Percentiles rank a stretch among this genome's conserved stretches.
phyloP scores from a whole-genome alignment of 2,113 vertebrate species.

The Carassius auratus region DNA sequence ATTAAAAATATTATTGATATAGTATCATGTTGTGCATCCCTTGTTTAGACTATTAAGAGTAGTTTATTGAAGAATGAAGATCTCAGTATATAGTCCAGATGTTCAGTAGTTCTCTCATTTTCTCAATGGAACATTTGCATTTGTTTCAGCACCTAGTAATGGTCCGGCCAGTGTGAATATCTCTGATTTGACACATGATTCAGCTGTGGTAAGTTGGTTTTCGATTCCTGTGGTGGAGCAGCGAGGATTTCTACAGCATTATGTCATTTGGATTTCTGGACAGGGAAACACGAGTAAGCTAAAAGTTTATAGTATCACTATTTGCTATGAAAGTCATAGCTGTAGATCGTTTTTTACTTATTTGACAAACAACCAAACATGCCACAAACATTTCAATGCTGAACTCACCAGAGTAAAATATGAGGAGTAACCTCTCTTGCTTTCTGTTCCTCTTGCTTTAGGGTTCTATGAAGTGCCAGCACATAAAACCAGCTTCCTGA shows the following conservation, averaged over 20 bases:
- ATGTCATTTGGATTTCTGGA: constrained; percentile 64
- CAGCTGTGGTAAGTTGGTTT: constrained; percentile 66
- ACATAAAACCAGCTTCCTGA: constrained; percentile 41
- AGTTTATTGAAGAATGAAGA: background rate
- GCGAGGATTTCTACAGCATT: constrained; percentile 71
- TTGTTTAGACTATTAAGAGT: background rate
- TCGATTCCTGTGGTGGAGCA: constrained; percentile 61
- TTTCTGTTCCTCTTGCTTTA: constrained; percentile 21
- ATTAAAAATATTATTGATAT: background rate
- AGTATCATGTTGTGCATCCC: background rate
- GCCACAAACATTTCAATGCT: background rate
- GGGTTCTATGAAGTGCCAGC: background rate
- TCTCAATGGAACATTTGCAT: background rate
- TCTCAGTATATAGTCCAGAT: background rate
- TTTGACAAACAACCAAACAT: background rate
- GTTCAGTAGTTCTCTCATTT: background rate
- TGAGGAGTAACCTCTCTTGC: background rate
- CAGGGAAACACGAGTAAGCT: constrained; percentile 30
- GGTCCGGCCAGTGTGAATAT: constrained; percentile 59
- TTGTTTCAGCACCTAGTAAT: constrained; percentile 61
- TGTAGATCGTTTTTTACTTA: background rate
- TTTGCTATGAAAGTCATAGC: background rate
- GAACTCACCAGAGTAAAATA: too few species aligned
- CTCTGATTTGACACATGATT: constrained; percentile 54
- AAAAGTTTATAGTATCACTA: background rate